Evolutionary conservation across 1,140 invertebrate genomes (phyloP), one percentile per base, ranked within the genome.

Genomic region (Pristionchus pacificus): DNA sequence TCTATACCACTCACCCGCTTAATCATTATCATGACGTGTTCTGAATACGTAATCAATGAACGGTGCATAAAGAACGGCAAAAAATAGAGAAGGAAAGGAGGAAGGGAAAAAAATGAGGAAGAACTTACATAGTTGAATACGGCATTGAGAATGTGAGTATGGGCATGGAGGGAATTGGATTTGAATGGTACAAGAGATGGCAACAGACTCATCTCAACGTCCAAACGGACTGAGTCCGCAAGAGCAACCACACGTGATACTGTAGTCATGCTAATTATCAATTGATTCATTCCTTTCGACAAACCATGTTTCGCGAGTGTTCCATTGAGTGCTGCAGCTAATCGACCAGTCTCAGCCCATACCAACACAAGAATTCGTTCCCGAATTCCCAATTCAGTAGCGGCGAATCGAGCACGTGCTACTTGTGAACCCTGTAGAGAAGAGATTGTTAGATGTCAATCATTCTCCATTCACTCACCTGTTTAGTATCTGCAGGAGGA

Each of bases 321-420:
- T 28, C 77, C 31, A 65, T 79, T 82, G 25, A 81, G 30, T 10
- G 80, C 75, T 14, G 79, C 33, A 63, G 75, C 68, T 19, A 80
- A 63, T 29, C 38, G 6, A 2, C 80, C 57, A 10, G 80, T 77
- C 49, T 80, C 77, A n/a, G 73, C 74, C 30, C 84, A 65, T n/a
- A 83, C 65, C 24, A 81, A 55, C 13, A 84, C 77, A 38, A 83
- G 73, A 2, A 84, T 19, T 49, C 76, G 72, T 29, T 82, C 80
- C 6, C 80, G 80, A 63, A 78, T 84, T 33, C 81, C 81, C 33
- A 83, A 66, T 73, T 83, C 81, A 28, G 81, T 77, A n/a, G 80
- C 82, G 2, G 81, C 81, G 66, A 83, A 83, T 29, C 81, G 71
- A n/a, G 81, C 68, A 25, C 81, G 68, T 29, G 78, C 59, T 0